Base-by-base conservation (phyloP, 2,888 invertebrate species). In the Sinhomidia bicolor region DNA sequence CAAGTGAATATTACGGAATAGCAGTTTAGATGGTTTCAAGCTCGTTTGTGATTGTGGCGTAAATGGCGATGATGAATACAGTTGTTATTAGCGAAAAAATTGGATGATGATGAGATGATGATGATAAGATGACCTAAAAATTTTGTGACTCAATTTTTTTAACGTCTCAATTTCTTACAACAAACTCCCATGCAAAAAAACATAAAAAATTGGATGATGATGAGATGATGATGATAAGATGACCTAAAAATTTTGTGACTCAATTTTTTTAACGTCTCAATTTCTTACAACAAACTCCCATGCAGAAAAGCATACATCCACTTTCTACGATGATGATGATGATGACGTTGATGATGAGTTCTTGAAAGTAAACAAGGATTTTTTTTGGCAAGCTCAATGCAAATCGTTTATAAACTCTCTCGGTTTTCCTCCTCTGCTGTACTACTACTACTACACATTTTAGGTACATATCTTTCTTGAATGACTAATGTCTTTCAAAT, bases 401-500 rank as follows among this genome's bases (percentile, higher is more conserved):
- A 57, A 17, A 17, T 57, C 41, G 71, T 44, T 36, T 44, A 20
- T 44, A 10, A 4, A 71, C 1, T 10, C 9, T 20, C 44, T 10
- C 20, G 26, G 20, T 4, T 47, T n/a, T 60, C 54, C 26, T n/a
- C n/a, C n/a, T n/a, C n/a, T n/a, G n/a, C n/a, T n/a, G n/a, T n/a
- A n/a, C n/a, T n/a, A n/a, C n/a, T n/a, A n/a, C n/a, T n/a, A n/a
- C n/a, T n/a, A n/a, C n/a, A n/a, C n/a, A n/a, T n/a, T 23, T 84
- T 84, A 51, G 60, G 84, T 84, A 84, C 76, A 84, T 41, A 17
- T 68, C 17, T 36, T 7, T 68, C 36, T 68, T 68, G 76, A 85
- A 44, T 85, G 85, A 85, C 85, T 85, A 85, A 85, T 85, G 85
- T 65, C 32, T 78, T 85, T 62, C 62, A 65, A 76, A 85, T 85